Conservation (phyloP, 2,797 vertebrate species). For the Tapera naevia region DNA sequence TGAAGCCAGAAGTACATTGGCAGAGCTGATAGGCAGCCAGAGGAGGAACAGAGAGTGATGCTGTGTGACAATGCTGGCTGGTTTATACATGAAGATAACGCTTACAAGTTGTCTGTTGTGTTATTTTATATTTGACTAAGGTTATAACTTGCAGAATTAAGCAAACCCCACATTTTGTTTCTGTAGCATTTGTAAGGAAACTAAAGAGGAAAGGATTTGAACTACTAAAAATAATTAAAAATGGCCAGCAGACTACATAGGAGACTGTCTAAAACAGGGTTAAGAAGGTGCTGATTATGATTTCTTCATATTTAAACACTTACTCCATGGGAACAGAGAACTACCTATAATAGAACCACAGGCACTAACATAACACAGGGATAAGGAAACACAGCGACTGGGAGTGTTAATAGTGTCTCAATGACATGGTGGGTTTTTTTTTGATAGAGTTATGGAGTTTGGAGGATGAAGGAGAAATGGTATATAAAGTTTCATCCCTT, state of each 20-base stretch:
- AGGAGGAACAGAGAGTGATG: not conserved
- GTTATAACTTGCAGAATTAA: not conserved
- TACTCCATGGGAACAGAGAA: not conserved
- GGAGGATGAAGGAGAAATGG: not conserved
- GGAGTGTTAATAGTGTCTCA: not conserved
- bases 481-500: not conserved
- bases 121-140: not conserved
- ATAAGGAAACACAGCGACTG: not conserved
- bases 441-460: not conserved
- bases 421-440: not conserved
- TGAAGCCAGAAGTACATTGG: not conserved
- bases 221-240: not conserved
- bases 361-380: not conserved
- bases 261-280: not conserved
- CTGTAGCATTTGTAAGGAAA: not conserved
- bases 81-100: not conserved
- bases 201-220: not conserved
- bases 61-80: not conserved
- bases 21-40: not conserved
- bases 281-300: not conserved
- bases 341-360: not conserved
- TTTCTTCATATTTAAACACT: not conserved
- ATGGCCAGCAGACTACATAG: not conserved
- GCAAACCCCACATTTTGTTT: not conserved
- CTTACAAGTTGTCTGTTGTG: not conserved